Evolutionary conservation across 2,113 vertebrate species (phyloP), one percentile per base, ranked within the genome.

Genomic region (Sturnira hondurensis): DNA sequence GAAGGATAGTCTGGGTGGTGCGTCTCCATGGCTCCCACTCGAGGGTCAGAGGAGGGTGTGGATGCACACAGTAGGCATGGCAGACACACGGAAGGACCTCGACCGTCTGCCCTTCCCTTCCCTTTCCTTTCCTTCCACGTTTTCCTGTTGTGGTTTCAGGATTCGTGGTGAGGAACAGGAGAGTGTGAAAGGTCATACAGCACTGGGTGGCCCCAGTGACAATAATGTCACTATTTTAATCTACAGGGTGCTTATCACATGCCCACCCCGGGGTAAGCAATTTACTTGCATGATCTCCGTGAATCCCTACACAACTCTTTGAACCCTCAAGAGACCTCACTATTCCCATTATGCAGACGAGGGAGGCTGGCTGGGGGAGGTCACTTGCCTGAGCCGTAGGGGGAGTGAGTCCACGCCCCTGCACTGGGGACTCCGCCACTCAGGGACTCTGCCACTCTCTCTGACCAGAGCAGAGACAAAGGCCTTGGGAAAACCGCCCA

Each of bases 1-100:
- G 38, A 24, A 26, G 47, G 15, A 36, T 58, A 22, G 14, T 20
- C 88, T 13, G 13, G 77, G 71, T 24, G 13, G 56, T 24, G 0
- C 15, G 0, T 22, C 61, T 71, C 24, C 52, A 36, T 0, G 0
- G 91, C 24, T 50, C 54, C 86, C 56, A 41, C 0, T 0, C 8
- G 26, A 56, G 38, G 73, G 12, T 80, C 10, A 12, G 31, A 13
- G 80, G 65, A 36, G 14, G 26, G 41, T 10, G 5, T 7, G 0
- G 1, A 0, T 15, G 43, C 36, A 6, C 2, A 0, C 4, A 33
- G 63, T 31, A 31, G 50, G 14, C 38, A 5, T 4, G 52, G 58
- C 33, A 16, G 56, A 68, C 3, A 56, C 58, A 1, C 1, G 6
- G 43, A 61, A 78, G 36, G 73, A 22, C 54, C 20, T 47, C 7